Conservation (phyloP, 2,797 vertebrate genomes). For the Glyptemys insculpta region DNA sequence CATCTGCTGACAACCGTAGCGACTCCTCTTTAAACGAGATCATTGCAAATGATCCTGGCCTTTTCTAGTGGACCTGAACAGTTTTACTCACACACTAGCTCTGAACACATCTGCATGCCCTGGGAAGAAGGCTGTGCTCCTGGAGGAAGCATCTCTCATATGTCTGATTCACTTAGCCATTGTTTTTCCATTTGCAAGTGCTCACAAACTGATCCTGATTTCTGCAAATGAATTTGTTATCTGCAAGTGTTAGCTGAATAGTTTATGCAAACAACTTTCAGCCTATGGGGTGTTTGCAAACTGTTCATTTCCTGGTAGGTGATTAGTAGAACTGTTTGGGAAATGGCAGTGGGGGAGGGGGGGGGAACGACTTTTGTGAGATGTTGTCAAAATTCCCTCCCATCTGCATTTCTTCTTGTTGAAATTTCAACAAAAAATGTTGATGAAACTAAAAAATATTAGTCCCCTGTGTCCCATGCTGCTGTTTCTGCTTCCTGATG, state of each 20-base stretch:
- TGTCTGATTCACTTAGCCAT: not conserved
- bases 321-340: slow-evolving; percentile 71
- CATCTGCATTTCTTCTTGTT: not conserved
- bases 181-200: slow-evolving; percentile 28
- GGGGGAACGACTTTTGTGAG: slow-evolving; percentile 27
- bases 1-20: fast-evolving
- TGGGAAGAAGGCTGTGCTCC: not conserved
- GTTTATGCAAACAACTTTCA: slow-evolving; percentile 77
- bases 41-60: not conserved
- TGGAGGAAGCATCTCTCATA: slow-evolving; percentile 26
- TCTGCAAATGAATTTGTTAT: slow-evolving; percentile 78
- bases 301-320: slow-evolving; percentile 74
- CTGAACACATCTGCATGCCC: not conserved
- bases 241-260: slow-evolving; percentile 66
- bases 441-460: slow-evolving; percentile 6
- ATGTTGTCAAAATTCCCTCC: slow-evolving; percentile 29
- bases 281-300: slow-evolving; percentile 75
- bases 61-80: not conserved
- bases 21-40: not conserved
- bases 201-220: slow-evolving; percentile 69
- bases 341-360: slow-evolving; percentile 33
- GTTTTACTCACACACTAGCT: not conserved
- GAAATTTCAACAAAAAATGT: not conserved
- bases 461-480: not conserved
- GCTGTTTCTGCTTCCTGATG: not conserved